Evolutionary conservation across 92 coral and sea anemone genomes (phyloP), one percentile per base, ranked within the genome.

Genomic region (Porites divaricata): DNA sequence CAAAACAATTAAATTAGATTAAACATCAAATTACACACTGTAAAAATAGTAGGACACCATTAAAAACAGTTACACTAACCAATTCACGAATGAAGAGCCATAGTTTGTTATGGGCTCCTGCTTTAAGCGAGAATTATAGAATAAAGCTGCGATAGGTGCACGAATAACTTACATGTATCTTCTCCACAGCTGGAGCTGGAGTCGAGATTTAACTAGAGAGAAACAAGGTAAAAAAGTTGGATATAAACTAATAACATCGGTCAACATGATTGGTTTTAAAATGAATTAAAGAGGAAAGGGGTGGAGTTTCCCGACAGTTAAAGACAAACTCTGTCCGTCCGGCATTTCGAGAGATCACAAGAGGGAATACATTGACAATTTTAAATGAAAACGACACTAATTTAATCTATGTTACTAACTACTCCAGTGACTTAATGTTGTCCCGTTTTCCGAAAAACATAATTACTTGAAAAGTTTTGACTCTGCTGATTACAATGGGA

Each of bases 111-210:
- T 11, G 16, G 16, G 59, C 13, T 14, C 58, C 58, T 10, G 0
- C 58, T 53, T 53, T 14, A 53, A 0, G 2, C 58, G 15, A 53
- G 4, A 53, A 14, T 10, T 14, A 14, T 11, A 8, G 58, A 54
- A 54, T 8, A 61, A 61, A 8, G 20, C 65, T 15, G 6, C 1
- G 65, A 15, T 8, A 61, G 17, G 20, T 16, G 21, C 9, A 28
- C 3, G n/a, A 73, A 73, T 51, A 56, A 82, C 86, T 82, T 82
- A 82, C 86, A 82, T 13, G 86, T 72, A 41, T 82, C 86, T 74
- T 81, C 85, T 58, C 25, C 62, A 16, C 79, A n/a, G n/a, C 79
- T 72, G 79, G 86, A 25, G 21, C 24, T 23, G 49, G 78, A 62
- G 64, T 82, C 86, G 20, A 82, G 64, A 10, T 45, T 82, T 14